Evolutionary conservation across 2,888 invertebrate species (phyloP).

Genomic region (Macrosoma leucophasiata): DNA sequence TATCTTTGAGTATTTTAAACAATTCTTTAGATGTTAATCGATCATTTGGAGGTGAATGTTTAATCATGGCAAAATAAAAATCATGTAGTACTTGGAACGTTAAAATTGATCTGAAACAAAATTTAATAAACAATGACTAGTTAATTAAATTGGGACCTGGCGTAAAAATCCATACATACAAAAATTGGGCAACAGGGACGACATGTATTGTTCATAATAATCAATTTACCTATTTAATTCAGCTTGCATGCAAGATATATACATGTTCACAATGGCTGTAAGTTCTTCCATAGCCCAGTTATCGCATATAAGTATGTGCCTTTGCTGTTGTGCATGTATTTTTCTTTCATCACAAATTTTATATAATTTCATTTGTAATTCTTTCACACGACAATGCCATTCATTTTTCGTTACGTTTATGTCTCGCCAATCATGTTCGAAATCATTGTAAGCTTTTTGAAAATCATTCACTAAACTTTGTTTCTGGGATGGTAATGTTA

Average conservation of each 20-base stretch:
- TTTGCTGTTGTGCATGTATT: constrained; percentile 69
- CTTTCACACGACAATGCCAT: constrained; percentile 74
- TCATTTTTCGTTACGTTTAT: constrained; percentile 77
- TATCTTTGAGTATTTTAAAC: constrained; percentile 48
- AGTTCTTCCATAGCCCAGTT: constrained; percentile 76
- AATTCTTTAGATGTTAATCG: constrained; percentile 54
- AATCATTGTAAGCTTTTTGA: constrained; percentile 76
- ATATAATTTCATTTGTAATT: constrained; percentile 68
- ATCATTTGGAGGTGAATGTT: constrained; percentile 48
- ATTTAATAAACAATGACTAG: neutral
- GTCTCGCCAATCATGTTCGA: constrained; percentile 75
- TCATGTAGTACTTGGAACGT: constrained; percentile 66
- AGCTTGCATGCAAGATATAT: constrained; percentile 74
- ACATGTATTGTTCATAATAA: too few species aligned
- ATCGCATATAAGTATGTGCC: constrained; percentile 65
- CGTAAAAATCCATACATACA: neutral
- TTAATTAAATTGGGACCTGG: too few species aligned
- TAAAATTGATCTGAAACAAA: constrained; percentile 50
- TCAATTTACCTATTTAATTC: constrained; percentile 75
- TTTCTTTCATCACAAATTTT: constrained; percentile 75
- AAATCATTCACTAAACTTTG: constrained; percentile 74
- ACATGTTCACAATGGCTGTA: constrained; percentile 71
- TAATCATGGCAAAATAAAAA: constrained; percentile 61
- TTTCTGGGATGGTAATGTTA: constrained; percentile 74
- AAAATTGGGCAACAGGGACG: neutral